These are phyloP conservation scores for Pterois miles DNA, from an alignment of 2,797 vertebrate species.

Conservation along the genomic window DNA sequence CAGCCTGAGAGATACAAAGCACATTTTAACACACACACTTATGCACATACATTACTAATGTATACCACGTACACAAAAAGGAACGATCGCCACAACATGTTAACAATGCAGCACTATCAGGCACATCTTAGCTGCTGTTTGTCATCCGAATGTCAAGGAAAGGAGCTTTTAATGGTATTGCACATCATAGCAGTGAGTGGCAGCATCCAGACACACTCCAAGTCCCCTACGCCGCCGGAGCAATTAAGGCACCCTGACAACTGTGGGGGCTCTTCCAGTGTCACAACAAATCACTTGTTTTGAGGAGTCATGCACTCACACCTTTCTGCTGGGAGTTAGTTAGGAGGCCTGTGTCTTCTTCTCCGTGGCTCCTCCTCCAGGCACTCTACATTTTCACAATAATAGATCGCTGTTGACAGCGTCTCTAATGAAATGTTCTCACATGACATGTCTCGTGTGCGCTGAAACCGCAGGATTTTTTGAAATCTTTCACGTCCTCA, in stretches of 20 bases:
- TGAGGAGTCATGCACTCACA: slow-evolving; percentile 73
- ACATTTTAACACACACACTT: slow-evolving; percentile 71
- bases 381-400: slow-evolving; percentile 51
- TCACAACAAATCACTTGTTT: slow-evolving; percentile 84
- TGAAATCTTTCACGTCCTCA: slow-evolving; percentile 45
- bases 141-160: slow-evolving; percentile 92
- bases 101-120: slow-evolving; percentile 91
- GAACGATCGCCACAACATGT: slow-evolving; percentile 81
- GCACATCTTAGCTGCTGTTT: slow-evolving; percentile 92
- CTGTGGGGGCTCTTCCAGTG: slow-evolving; percentile 74
- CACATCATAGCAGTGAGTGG: slow-evolving; percentile 88
- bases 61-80: slow-evolving; percentile 62
- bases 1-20: slow-evolving; percentile 85
- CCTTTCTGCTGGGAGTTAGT: slow-evolving; percentile 76
- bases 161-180: slow-evolving; percentile 91
- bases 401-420: slow-evolving; percentile 72
- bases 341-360: slow-evolving; percentile 53
- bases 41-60: slow-evolving; percentile 24
- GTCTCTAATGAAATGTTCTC: slow-evolving; percentile 73
- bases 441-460: slow-evolving; percentile 46
- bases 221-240: slow-evolving; percentile 81
- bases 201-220: slow-evolving; percentile 87
- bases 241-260: slow-evolving; percentile 84
- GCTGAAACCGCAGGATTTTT: slow-evolving; percentile 32
- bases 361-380: slow-evolving; percentile 62